Conservation (phyloP, 2,797 vertebrate species). For the Thamnophis elegans region DNA sequence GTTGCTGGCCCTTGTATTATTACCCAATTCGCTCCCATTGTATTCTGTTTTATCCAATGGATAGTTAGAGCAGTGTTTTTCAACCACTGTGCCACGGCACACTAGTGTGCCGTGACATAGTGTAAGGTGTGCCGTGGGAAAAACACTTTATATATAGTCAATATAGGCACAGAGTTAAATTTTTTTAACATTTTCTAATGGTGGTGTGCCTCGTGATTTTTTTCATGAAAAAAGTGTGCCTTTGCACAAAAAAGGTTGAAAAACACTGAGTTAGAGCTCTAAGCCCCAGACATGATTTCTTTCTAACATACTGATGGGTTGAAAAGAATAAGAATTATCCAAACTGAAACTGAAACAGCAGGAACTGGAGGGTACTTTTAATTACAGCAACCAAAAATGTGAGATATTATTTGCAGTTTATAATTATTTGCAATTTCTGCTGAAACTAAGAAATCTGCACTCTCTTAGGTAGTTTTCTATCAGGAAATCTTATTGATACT, state of each 20-base stretch:
- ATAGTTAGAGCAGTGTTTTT: not conserved
- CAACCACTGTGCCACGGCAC: too few species aligned
- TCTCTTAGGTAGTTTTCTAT: not conserved
- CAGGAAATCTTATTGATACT: not conserved
- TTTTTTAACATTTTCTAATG: too few species aligned
- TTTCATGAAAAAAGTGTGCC: too few species aligned
- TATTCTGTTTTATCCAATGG: not conserved
- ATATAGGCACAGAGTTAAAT: too few species aligned
- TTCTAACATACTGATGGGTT: not conserved
- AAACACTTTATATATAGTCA: too few species aligned
- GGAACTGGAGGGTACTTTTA: not conserved
- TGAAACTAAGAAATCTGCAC: not conserved
- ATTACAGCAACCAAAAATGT: constrained; percentile 6
- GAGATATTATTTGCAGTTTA: not conserved
- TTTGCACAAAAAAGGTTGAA: too few species aligned
- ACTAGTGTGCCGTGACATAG: too few species aligned
- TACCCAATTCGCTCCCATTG: not conserved
- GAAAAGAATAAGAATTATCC: not conserved
- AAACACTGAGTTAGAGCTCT: not conserved
- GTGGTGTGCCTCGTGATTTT: too few species aligned
- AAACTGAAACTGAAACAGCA: constrained; percentile 28
- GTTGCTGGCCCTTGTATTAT: not conserved
- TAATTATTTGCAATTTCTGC: not conserved
- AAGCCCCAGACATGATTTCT: not conserved
- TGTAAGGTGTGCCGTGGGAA: too few species aligned